phyloP scores from a whole-genome alignment of 2,113 vertebrate species.

The Grallaria varia region DNA sequence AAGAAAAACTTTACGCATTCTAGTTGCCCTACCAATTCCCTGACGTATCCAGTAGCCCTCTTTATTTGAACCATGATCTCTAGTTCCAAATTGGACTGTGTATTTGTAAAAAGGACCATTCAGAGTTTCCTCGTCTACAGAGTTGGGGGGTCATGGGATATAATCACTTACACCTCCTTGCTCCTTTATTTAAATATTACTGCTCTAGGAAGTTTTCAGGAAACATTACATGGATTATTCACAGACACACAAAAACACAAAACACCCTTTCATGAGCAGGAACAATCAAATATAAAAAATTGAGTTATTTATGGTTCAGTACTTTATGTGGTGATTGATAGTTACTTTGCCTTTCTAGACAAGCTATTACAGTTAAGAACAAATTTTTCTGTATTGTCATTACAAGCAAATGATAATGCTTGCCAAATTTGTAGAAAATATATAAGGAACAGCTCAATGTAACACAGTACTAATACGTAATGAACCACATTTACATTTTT shows the following conservation, averaged over 20 bases:
- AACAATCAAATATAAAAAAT: constrained; percentile 28
- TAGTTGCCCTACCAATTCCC: neutral
- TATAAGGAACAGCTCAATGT: constrained; percentile 42
- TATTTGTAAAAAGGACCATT: neutral
- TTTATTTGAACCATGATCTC: neutral
- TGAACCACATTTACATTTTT: constrained; percentile 68
- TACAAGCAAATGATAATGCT: constrained; percentile 58
- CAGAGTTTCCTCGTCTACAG: neutral
- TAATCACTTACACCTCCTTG: neutral
- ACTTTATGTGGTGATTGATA: neutral
- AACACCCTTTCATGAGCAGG: constrained; percentile 33
- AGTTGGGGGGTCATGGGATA: neutral
- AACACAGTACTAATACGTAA: constrained; percentile 49
- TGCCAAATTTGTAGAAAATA: constrained; percentile 53
- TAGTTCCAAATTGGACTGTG: neutral
- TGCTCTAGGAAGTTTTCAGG: neutral
- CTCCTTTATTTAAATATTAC: neutral
- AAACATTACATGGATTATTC: constrained; percentile 39
- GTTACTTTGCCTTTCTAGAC: constrained; percentile 8
- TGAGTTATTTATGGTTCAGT: constrained; percentile 34
- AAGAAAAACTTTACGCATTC: neutral
- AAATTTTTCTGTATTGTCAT: constrained; percentile 52
- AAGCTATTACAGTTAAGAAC: constrained; percentile 58
- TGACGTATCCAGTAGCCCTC: neutral
- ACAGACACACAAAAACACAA: constrained; percentile 5